Base-by-base conservation (phyloP, 2,113 vertebrate species). In the Candoia aspera region DNA sequence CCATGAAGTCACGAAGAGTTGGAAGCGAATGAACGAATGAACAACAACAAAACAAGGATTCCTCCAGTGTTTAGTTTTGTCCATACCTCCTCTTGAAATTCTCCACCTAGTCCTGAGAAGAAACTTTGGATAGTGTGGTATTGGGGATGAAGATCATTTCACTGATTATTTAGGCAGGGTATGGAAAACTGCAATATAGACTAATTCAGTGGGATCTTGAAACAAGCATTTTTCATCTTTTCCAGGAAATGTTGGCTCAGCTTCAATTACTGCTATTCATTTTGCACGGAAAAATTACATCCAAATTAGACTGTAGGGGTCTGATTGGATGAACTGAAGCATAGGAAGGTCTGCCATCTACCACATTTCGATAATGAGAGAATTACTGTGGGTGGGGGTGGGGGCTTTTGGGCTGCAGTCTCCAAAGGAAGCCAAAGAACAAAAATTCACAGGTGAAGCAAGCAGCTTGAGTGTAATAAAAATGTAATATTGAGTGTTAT, bases 401-500 rank as follows among this genome's bases (percentile, higher is more conserved):
- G 42, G 42, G 42, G 42, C 42, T 42, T 42, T 42, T 42, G 88
- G 88, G 60, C 53, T 88, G 33, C 53, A 21, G 19, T 90, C 62
- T 91, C 94, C 90, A 33, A 91, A 57, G 88, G 83, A 92, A 79
- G 90, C 59, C 19, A 1, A 6, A 91, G 49, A 91, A 73, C 57
- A 42, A 92, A 92, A 84, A 58, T 33, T 1, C 57, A 92, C 88
- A 84, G 73, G 33, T 90, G 49, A 19, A 57, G 55, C 46, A 11
- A 54, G 37, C 88, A 59, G 1, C 84, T 87, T 33, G 37, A 46
- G 54, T 87, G 62, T 92, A 87, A 92, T 92, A 89, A 92, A 93
- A 90, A 93, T 86, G 49, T 83, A 93, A 85, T 91, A 86, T 58
- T 84, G 59, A 87, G 62, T 0, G 8, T 90, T 93, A 92, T 93